Percentiles rank a stretch among this genome's conserved stretches.
Conservation (phyloP, 2,888 invertebrate genomes). For the Nesidiocoris tenuis region DNA sequence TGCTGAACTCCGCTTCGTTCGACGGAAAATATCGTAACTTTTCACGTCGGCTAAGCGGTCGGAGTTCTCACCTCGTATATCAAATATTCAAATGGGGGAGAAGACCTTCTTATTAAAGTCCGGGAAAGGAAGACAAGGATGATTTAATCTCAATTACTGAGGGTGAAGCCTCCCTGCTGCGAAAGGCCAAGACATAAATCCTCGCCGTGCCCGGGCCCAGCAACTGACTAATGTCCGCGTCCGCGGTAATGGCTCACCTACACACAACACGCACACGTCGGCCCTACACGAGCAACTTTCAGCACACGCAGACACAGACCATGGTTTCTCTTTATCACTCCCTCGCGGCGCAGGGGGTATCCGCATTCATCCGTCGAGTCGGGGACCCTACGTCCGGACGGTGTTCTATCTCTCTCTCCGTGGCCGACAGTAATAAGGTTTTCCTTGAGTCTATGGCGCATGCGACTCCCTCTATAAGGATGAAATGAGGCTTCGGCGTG, state of each 20-base stretch:
- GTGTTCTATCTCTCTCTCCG: background rate
- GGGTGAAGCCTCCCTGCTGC: conserved; percentile 24
- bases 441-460: background rate
- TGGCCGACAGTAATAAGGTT: background rate
- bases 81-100: background rate
- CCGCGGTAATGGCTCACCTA: conserved; percentile 13
- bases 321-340: conserved; percentile 11
- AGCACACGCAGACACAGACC: background rate
- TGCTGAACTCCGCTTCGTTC: too few species aligned
- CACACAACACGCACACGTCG: background rate
- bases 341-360: conserved; percentile 16
- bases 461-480: background rate
- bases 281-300: background rate
- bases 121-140: conserved; percentile 6
- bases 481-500: background rate
- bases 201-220: background rate
- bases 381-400: background rate
- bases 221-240: conserved; percentile 22
- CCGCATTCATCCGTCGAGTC: conserved; percentile 3
- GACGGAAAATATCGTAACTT: background rate
- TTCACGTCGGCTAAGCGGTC: background rate
- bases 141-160: conserved; percentile 39
- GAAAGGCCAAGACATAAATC: conserved; percentile 27
- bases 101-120: background rate
- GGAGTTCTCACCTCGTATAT: background rate